A percentile compares a stretch with the other conserved stretches of the same genome.
Evolutionary conservation across 2,113 vertebrate genomes (phyloP).

Genomic region (Trachemys scripta): DNA sequence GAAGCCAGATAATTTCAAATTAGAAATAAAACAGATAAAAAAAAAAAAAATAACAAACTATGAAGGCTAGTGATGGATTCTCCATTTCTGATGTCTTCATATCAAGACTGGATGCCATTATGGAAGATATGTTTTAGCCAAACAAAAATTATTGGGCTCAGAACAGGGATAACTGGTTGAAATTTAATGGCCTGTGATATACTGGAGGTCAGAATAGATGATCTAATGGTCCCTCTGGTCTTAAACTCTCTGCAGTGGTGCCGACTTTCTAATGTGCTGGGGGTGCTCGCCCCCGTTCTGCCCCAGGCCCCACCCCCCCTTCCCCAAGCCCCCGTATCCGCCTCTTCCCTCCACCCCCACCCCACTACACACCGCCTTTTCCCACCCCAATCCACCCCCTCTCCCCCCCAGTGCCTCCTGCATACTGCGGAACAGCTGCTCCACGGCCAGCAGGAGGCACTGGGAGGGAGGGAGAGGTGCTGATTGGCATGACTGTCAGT

Average conservation of each 20-base stretch:
- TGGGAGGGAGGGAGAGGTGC: too few relatives aligned
- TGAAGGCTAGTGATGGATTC: not conserved
- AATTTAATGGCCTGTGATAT: not conserved
- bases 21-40: not conserved
- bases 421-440: too few relatives aligned
- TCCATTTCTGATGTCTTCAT: not conserved
- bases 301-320: too few relatives aligned
- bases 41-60: not conserved
- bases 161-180: not conserved
- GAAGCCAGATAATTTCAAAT: not conserved
- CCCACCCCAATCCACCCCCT: too few relatives aligned
- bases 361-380: too few relatives aligned
- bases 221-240: not conserved
- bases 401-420: too few relatives aligned
- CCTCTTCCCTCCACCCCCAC: too few relatives aligned
- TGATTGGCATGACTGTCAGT: accelerated
- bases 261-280: too few relatives aligned
- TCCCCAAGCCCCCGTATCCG: too few relatives aligned
- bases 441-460: too few relatives aligned
- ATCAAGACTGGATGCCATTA: not conserved
- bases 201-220: not conserved
- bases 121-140: not conserved
- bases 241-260: not conserved
- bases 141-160: not conserved
- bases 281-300: too few relatives aligned